Evolutionary conservation across 2,113 vertebrate genomes (phyloP).

Genomic region (Myiozetetes cayanensis): DNA sequence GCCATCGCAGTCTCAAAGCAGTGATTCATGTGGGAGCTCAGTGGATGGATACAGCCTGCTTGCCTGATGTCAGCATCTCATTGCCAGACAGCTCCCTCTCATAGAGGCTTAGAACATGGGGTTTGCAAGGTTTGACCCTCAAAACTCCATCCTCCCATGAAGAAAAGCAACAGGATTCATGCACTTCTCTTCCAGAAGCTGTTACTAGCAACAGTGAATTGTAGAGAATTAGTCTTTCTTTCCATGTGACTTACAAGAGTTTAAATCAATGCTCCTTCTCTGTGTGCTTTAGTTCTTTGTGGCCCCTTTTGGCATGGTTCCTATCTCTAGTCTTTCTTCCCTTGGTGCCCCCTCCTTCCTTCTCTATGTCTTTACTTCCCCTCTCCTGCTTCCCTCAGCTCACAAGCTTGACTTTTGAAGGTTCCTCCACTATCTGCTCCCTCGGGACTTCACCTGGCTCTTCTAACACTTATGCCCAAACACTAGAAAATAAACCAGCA

Average conservation of each 20-base stretch:
- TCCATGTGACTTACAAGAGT: background rate
- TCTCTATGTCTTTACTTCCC: background rate
- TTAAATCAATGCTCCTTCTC: background rate
- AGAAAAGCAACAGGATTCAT: background rate
- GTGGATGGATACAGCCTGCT: background rate
- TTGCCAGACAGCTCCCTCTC: background rate
- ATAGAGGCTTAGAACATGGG: background rate
- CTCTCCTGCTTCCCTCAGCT: background rate
- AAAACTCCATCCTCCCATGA: background rate
- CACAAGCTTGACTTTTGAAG: background rate
- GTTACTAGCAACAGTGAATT: background rate
- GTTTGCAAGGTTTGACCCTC: background rate
- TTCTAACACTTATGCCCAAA: background rate
- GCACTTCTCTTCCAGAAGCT: background rate
- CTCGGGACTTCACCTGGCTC: accelerated
- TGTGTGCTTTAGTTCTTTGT: background rate
- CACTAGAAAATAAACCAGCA: background rate
- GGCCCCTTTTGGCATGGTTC: background rate
- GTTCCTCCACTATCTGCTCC: background rate
- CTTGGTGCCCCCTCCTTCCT: background rate
- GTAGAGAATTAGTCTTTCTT: background rate
- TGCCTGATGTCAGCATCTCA: background rate
- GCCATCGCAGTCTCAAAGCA: background rate
- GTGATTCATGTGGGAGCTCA: background rate
- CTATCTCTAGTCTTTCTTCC: background rate